phyloP scores from a whole-genome alignment of 2,113 vertebrate genomes.

The Chloroceryle aenea region DNA sequence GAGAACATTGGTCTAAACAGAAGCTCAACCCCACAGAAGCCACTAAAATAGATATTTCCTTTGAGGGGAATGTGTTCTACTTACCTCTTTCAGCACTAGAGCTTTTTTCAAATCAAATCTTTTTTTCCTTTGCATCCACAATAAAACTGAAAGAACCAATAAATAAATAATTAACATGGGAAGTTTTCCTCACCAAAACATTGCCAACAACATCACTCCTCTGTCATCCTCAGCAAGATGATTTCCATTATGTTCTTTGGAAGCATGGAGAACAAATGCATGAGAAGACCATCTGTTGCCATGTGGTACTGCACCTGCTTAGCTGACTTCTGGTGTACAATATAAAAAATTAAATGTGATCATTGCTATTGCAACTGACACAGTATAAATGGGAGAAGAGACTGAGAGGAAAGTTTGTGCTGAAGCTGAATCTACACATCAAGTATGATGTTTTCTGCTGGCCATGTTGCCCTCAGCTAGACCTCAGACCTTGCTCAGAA shows the following conservation, averaged over 20 bases:
- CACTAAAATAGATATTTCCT: background rate
- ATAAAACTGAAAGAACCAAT: background rate
- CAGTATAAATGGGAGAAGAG: background rate
- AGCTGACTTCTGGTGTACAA: background rate
- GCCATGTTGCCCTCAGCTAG: background rate
- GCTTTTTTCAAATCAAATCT: background rate
- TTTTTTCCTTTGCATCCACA: background rate
- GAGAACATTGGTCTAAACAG: background rate
- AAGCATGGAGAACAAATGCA: background rate
- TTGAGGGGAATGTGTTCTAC: background rate
- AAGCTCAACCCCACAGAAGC: background rate
- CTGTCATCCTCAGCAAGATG: background rate
- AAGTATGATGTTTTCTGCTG: background rate
- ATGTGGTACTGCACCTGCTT: background rate
- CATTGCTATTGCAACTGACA: background rate
- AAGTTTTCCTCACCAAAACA: background rate
- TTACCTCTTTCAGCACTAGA: background rate
- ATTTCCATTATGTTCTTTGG: background rate
- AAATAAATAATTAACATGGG: background rate
- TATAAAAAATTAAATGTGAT: background rate
- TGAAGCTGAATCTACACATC: background rate
- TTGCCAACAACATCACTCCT: background rate
- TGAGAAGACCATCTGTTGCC: background rate
- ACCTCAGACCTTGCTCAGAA: background rate
- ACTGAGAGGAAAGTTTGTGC: background rate